Percentiles rank a stretch among this genome's conserved stretches.
Conservation (phyloP, 2,797 vertebrate genomes). For the Pipistrellus pipistrellus region DNA sequence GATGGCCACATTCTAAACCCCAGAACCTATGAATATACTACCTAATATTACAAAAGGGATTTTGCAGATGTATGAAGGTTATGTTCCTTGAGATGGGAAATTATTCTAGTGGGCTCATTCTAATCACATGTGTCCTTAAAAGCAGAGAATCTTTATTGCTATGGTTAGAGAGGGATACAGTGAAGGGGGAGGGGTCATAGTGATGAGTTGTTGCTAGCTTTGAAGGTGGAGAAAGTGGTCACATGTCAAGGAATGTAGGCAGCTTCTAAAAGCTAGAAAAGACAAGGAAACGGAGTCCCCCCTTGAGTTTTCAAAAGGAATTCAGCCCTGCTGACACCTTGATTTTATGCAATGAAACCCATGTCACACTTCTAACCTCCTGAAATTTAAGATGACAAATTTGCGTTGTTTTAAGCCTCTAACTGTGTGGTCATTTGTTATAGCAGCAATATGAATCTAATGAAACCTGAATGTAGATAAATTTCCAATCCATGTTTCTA, state of each 20-base stretch:
- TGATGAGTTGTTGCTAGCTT: not conserved
- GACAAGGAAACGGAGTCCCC: not conserved
- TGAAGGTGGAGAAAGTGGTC: not conserved
- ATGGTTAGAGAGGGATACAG: not conserved
- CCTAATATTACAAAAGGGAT: not conserved
- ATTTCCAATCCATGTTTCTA: conserved; percentile 40
- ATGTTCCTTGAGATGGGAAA: not conserved
- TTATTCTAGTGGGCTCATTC: not conserved
- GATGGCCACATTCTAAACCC: not conserved
- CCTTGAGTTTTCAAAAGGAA: not conserved
- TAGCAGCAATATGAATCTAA: not conserved
- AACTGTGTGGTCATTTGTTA: conserved; percentile 38
- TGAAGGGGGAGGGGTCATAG: not conserved
- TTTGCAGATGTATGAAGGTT: conserved; percentile 42
- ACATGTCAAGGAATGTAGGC: not conserved
- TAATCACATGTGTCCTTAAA: not conserved
- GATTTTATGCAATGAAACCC: not conserved
- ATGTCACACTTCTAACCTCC: not conserved
- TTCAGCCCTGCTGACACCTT: not conserved
- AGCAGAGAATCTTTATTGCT: not conserved
- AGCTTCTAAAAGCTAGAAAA: not conserved
- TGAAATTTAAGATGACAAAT: not conserved
- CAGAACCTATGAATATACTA: not conserved
- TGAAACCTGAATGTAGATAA: not conserved
- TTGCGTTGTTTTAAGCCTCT: not conserved